These are phyloP conservation scores for Platynereis dumerilii DNA, from an alignment of 2,888 invertebrate species.

Conservation along the genomic window DNA sequence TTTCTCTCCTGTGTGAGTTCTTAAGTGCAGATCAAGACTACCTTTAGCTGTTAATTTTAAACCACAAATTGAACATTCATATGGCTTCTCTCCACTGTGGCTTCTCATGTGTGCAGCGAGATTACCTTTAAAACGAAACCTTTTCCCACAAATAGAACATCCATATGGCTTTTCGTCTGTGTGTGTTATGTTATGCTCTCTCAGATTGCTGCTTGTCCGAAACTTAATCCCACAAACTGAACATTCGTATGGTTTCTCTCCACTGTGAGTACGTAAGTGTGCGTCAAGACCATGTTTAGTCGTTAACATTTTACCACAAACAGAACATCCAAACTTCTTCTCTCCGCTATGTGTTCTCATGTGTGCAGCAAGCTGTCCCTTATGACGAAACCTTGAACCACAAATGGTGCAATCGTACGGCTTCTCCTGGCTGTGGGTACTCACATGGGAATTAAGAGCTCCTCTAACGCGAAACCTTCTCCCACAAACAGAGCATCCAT, in stretches of 20 bases:
- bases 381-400: neutral
- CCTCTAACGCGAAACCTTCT: neutral
- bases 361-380: neutral
- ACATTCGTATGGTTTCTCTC: slow-evolving; percentile 4
- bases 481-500: neutral
- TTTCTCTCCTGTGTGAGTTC: slow-evolving; percentile 5
- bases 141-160: slow-evolving; percentile 12
- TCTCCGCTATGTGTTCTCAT: slow-evolving; percentile 2
- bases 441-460: neutral
- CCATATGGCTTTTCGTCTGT: neutral
- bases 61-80: neutral
- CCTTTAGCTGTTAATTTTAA: neutral
- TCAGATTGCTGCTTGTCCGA: neutral
- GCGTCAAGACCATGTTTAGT: neutral
- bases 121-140: neutral
- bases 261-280: slow-evolving; percentile 1
- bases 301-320: slow-evolving; percentile 21
- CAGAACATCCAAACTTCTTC: slow-evolving; percentile 16
- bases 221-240: slow-evolving; percentile 2
- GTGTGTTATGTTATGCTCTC: neutral
- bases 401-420: neutral
- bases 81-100: slow-evolving; percentile 8
- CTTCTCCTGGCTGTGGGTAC: neutral
- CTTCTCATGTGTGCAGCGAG: neutral
- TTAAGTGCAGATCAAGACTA: neutral